phyloP scores from a whole-genome alignment of 2,888 invertebrate species.

The Agonopterix heracliana region DNA sequence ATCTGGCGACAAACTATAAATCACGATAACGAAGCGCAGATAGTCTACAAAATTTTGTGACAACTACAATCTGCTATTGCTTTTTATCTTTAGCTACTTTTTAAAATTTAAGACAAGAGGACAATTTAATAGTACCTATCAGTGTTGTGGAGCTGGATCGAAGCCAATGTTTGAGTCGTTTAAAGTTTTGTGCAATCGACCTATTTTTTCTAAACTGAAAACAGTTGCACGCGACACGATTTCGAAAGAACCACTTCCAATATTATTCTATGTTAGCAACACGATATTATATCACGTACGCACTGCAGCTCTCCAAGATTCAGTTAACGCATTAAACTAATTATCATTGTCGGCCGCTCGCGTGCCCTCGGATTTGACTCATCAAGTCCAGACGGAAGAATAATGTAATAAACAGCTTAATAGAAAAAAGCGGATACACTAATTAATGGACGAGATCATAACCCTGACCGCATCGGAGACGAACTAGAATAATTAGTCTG shows the following conservation, averaged over 20 bases:
- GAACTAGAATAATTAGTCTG: conserved; percentile 40
- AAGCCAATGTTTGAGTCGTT: conserved; percentile 62
- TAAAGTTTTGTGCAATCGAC: conserved; percentile 72
- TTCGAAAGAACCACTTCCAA: conserved; percentile 23
- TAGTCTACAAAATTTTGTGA: conserved; percentile 10
- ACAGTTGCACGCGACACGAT: conserved; percentile 64
- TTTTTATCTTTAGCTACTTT: conserved; percentile 29
- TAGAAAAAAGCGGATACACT: conserved; percentile 70
- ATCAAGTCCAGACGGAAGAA: conserved; percentile 47
- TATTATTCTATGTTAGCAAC: background rate
- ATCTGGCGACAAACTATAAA: conserved; percentile 4
- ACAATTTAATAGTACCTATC: conserved; percentile 55
- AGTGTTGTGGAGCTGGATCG: conserved; percentile 55
- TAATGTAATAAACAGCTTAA: conserved; percentile 61
- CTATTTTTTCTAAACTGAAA: conserved; percentile 69
- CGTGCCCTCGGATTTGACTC: conserved; percentile 55
- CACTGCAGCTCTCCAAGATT: conserved; percentile 18
- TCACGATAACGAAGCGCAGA: conserved; percentile 1
- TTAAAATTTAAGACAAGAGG: conserved; percentile 38
- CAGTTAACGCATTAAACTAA: conserved; percentile 36
- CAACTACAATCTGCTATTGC: conserved; percentile 16
- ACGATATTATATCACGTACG: background rate
- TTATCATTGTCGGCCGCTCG: conserved; percentile 43
- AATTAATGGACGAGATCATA: conserved; percentile 63
- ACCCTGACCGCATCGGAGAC: conserved; percentile 47